Evolutionary conservation across 2,797 vertebrate genomes (phyloP).

Genomic region (Brachyalestes nurse): DNA sequence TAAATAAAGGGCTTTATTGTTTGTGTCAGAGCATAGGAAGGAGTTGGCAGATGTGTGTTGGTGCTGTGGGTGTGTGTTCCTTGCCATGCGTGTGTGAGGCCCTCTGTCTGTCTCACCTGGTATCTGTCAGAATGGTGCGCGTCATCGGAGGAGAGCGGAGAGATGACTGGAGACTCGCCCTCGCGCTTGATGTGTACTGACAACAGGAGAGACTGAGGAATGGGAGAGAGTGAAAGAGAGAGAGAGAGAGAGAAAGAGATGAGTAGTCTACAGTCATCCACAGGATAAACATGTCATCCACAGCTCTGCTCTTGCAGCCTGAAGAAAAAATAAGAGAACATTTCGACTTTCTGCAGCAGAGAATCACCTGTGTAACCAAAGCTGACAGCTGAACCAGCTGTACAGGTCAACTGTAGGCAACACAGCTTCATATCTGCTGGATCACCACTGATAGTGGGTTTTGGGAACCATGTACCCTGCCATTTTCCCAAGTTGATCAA

Average conservation of each 20-base stretch:
- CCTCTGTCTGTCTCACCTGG: constrained; percentile 85
- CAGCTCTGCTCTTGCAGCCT: constrained; percentile 65
- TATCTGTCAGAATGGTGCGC: constrained; percentile 99
- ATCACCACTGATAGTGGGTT: constrained; percentile 31
- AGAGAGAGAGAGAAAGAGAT: constrained; percentile 49
- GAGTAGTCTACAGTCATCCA: constrained; percentile 48
- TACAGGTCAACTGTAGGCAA: constrained; percentile 11
- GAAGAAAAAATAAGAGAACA: constrained; percentile 59
- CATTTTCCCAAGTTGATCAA: background rate
- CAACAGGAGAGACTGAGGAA: constrained; percentile 92
- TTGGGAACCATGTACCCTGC: background rate
- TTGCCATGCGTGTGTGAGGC: constrained; percentile 42
- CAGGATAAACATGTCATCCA: constrained; percentile 52
- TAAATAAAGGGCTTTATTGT: constrained; percentile 24
- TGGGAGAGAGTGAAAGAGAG: constrained; percentile 52
- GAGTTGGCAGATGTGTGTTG: background rate
- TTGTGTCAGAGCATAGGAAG: constrained; percentile 13
- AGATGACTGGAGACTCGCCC: constrained; percentile 96
- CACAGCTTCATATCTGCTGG: constrained; percentile 32
- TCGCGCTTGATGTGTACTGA: constrained; percentile 98
- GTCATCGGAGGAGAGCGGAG: constrained; percentile 96
- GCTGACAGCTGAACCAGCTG: constrained; percentile 10
- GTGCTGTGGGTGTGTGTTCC: constrained; percentile 37
- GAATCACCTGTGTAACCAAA: constrained; percentile 6
- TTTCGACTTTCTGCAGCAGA: constrained; percentile 5